Base-by-base conservation (phyloP, 2,888 invertebrate species). In the Sinopyrophorus schimmeli region DNA sequence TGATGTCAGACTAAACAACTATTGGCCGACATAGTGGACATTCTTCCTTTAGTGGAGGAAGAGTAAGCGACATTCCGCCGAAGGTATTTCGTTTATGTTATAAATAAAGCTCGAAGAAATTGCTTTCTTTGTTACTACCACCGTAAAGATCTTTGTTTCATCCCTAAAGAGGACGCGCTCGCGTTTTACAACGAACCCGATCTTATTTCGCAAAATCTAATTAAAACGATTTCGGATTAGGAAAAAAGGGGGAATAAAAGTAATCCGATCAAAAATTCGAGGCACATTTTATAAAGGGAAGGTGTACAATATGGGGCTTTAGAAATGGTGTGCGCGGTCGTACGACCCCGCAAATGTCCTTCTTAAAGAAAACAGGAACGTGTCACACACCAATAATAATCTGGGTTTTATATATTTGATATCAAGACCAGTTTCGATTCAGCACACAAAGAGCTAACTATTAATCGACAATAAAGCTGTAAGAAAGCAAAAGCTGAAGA, bases 61-160 rank as follows among this genome's bases (percentile, higher is more conserved):
- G 32, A 43, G 43, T 31, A 39, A 39, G 26, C 24, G 32, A 31
- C 49, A 49, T 49, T 49, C 49, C 49, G 21, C 23, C 10, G 20
- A 32, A 49, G 49, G 49, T 49, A 49, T 49, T 49, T 44, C 49
- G 31, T 21, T 41, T 49, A 30, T 44, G 43, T 27, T 49, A 49
- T 49, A 39, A 43, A 49, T 49, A 49, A 49, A 43, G 37, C 43
- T 15, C 20, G 28, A 49, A 49, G 49, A 49, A 49, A 49, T 43
- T 49, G 43, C 43, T 39, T 49, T 49, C 43, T 43, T 49, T 49
- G 47, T 47, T 41, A 21, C 30, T n/a, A n/a, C n/a, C n/a, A n/a
- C n/a, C n/a, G n/a, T n/a, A n/a, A n/a, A n/a, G n/a, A n/a, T 9
- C 32, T 32, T 32, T 32, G 32, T 32, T 32, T 32, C 18, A 32